These are phyloP conservation scores for Lithophane semibrunnea DNA, from an alignment of 2,888 invertebrate genomes.

Conservation along the genomic window DNA sequence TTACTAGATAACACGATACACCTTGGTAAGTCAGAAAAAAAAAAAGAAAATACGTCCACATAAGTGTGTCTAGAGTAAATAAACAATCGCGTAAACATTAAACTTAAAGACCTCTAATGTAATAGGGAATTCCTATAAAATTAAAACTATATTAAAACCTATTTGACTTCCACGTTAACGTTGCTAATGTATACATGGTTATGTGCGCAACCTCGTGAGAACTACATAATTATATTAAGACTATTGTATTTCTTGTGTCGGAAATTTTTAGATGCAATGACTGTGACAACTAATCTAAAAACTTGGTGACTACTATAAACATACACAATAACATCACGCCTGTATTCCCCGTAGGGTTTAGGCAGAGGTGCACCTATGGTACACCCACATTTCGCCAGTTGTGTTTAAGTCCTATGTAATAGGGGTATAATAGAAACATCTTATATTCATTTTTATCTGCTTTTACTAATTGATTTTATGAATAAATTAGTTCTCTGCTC, in stretches of 20 bases:
- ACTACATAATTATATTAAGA: constrained; percentile 24
- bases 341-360: no score
- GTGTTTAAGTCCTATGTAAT: no score
- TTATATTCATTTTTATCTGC: not conserved
- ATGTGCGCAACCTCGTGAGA: constrained; percentile 30
- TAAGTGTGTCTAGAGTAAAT: not conserved
- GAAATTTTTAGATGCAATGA: constrained; percentile 40
- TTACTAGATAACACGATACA: not conserved
- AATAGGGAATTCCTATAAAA: constrained; percentile 7
- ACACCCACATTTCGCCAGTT: no score
- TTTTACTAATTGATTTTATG: not conserved
- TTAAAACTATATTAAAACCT: constrained; percentile 35
- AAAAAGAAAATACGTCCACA: not conserved
- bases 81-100: not conserved
- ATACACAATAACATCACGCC: no score
- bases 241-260: constrained; percentile 29
- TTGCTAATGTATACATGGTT: constrained; percentile 12
- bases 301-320: not conserved
- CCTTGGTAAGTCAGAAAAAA: not conserved
- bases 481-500: not conserved
- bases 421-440: no score
- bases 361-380: no score
- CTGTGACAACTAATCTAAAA: constrained; percentile 38
- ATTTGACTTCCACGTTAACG: constrained; percentile 25
- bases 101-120: not conserved